Conservation (phyloP, 2,888 invertebrate genomes). For the Zelleria hepariella region DNA sequence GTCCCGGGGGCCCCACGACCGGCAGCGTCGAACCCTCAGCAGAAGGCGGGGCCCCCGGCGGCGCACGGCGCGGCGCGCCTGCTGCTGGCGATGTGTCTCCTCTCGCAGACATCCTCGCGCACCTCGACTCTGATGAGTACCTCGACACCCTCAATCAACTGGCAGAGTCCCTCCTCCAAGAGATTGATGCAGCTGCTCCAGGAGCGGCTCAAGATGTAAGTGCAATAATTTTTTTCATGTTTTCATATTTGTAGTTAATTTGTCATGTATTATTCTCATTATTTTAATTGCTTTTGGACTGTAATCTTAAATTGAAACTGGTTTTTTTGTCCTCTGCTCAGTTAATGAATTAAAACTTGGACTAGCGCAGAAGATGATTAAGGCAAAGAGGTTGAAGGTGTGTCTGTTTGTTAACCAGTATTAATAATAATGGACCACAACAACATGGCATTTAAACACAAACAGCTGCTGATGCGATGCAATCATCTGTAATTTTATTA, state of each 20-base stretch:
- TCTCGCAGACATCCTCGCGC: conserved; percentile 88
- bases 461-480: too few relatives aligned
- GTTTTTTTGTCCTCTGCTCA: neutral
- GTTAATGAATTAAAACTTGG: too few relatives aligned
- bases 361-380: too few relatives aligned
- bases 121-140: conserved; percentile 82
- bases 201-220: conserved; percentile 77
- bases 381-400: too few relatives aligned
- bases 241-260: neutral
- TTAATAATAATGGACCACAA: too few relatives aligned
- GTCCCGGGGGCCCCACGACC: conserved; percentile 81
- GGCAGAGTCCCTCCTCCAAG: conserved; percentile 86
- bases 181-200: conserved; percentile 80
- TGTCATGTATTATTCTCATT: too few relatives aligned
- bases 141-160: conserved; percentile 83
- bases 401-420: too few relatives aligned
- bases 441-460: too few relatives aligned
- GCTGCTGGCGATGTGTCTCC: conserved; percentile 85
- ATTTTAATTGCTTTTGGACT: neutral
- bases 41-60: conserved; percentile 88
- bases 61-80: conserved; percentile 79
- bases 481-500: too few relatives aligned
- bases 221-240: neutral
- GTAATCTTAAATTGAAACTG: too few relatives aligned
- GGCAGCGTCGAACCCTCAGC: conserved; percentile 93